Conservation (phyloP, 2,113 vertebrate species). For the Tachycineta bicolor region DNA sequence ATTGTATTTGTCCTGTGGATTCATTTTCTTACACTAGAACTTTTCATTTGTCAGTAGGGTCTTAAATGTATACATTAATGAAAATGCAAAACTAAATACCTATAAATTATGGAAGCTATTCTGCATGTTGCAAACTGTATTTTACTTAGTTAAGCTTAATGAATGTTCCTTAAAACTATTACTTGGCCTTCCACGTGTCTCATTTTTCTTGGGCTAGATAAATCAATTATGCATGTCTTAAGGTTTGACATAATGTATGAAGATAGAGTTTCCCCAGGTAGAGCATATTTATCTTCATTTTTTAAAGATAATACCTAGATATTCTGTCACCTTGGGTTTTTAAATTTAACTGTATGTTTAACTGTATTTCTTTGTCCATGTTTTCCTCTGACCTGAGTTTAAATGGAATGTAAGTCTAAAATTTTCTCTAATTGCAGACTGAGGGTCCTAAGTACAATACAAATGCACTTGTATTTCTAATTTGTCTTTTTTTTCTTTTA, state of each 20-base stretch:
- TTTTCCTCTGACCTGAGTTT: neutral
- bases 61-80: neutral
- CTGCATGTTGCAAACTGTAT: neutral
- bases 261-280: slow-evolving; percentile 20
- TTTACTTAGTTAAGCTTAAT: slow-evolving; percentile 42
- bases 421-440: neutral
- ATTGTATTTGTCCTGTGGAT: neutral
- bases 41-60: neutral
- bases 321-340: neutral
- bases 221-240: slow-evolving; percentile 58
- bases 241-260: slow-evolving; percentile 60
- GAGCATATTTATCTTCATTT: slow-evolving; percentile 51
- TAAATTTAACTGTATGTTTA: neutral
- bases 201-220: slow-evolving; percentile 59
- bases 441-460: neutral
- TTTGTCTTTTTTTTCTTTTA: neutral
- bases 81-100: neutral
- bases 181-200: slow-evolving; percentile 2
- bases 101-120: neutral
- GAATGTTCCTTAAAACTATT: slow-evolving; percentile 41
- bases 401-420: neutral
- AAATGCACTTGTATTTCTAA: neutral
- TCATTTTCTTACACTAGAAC: neutral
- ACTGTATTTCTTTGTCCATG: neutral
- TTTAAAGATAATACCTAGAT: neutral